Evolutionary conservation across 1,140 invertebrate species (phyloP).

Genomic region (Sycophaga agraensis): DNA sequence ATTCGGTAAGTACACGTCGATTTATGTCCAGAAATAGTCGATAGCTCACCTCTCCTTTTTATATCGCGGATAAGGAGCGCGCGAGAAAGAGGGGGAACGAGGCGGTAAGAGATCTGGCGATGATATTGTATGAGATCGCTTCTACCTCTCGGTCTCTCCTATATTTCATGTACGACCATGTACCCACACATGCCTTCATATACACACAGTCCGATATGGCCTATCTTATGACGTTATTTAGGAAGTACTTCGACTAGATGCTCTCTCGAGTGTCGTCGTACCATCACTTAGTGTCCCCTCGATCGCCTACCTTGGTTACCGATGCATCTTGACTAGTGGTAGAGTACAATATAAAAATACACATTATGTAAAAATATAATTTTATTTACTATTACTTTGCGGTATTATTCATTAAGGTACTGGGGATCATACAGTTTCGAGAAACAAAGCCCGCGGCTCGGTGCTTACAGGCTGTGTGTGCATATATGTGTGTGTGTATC

Average conservation of each 20-base stretch:
- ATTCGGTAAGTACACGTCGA: slow-evolving; percentile 53
- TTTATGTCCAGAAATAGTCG: slow-evolving; percentile 48
- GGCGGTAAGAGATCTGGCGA: slow-evolving; percentile 35
- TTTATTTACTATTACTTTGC: too few species aligned
- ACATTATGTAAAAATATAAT: too few species aligned
- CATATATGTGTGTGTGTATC: too few species aligned
- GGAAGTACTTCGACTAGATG: slow-evolving; percentile 39
- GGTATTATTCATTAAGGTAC: too few species aligned
- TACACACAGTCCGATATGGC: slow-evolving; percentile 30
- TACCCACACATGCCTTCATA: neutral
- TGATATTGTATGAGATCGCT: slow-evolving; percentile 43
- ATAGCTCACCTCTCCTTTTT: slow-evolving; percentile 38
- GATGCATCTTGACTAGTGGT: too few species aligned
- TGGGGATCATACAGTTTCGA: too few species aligned
- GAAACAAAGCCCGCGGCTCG: too few species aligned
- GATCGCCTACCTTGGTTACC: too few species aligned
- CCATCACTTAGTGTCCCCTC: slow-evolving; percentile 20
- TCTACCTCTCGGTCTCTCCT: slow-evolving; percentile 26
- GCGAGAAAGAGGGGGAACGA: slow-evolving; percentile 17
- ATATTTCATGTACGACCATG: slow-evolving; percentile 42
- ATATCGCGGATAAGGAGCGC: slow-evolving; percentile 1
- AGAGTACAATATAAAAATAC: too few species aligned
- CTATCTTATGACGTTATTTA: slow-evolving; percentile 46
- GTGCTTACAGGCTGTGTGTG: too few species aligned
- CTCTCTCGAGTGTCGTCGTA: slow-evolving; percentile 30